Evolutionary conservation across 1,140 invertebrate genomes (phyloP).

Genomic region (Panagrolaimus sp.): DNA sequence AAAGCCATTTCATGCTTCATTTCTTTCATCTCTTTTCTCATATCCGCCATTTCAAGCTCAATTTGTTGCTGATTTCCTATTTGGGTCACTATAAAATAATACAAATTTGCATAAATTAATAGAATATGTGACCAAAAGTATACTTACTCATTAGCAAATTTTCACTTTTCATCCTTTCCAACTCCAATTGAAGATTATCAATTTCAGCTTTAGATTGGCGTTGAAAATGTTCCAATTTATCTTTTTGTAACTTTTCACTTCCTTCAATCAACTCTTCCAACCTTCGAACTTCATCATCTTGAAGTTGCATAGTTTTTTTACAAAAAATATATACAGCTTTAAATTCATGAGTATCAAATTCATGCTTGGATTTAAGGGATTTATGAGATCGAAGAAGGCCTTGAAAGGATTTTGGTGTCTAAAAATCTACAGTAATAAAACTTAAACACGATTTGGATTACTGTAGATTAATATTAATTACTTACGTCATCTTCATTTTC

Average conservation of each 20-base stretch:
- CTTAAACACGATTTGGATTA: no score
- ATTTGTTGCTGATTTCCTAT: conserved; percentile 40
- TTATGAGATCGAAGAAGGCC: not conserved
- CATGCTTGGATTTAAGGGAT: not conserved
- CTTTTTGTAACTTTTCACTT: conserved; percentile 21
- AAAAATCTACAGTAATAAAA: not conserved
- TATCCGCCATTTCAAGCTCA: conserved; percentile 37
- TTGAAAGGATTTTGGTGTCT: not conserved
- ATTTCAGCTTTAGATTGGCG: conserved; percentile 35
- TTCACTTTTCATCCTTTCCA: conserved; percentile 33
- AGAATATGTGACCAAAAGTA: not conserved
- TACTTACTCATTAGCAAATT: conserved; percentile 39
- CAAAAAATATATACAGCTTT: conserved; percentile 45
- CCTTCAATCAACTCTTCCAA: conserved; percentile 26
- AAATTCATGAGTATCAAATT: conserved; percentile 20
- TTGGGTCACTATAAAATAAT: conserved; percentile 35
- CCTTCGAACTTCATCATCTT: conserved; percentile 34
- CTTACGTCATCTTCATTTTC: no score
- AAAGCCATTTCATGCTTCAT: conserved; percentile 32
- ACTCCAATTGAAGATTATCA: conserved; percentile 27
- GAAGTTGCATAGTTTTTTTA: conserved; percentile 40
- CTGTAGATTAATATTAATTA: no score
- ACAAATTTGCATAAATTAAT: not conserved
- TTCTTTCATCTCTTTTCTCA: conserved; percentile 31
- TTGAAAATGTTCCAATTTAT: conserved; percentile 28